Evolutionary conservation across 2,888 invertebrate species (phyloP), one percentile per base, ranked within the genome.

Genomic region (Pristionchus entomophagus): DNA sequence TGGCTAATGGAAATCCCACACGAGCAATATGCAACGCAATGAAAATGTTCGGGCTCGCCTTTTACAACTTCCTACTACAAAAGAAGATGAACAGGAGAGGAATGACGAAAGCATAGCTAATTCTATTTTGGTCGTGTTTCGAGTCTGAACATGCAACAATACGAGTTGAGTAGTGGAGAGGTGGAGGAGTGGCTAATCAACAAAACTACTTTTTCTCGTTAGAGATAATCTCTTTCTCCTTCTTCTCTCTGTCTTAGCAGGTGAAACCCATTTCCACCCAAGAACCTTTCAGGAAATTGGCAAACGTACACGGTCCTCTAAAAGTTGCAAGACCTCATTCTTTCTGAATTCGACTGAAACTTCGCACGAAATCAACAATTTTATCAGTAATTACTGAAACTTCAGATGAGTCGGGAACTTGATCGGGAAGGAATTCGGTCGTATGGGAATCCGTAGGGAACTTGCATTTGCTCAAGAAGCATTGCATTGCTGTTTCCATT

Each of bases 401-500:
- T n/a, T 65, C 41, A 73, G n/a, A 73, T 73, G 45, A 73, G 73
- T 41, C 73, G 73, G 26, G 73, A 73, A 26, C 73, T 73, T n/a
- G 73, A 41, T 2, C 73, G 73, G n/a, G 73, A 38, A 12, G 73
- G 73, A 19, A 73, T 73, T 73, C 73, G 73, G 5, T 73, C 73
- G 26, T 41, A 41, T n/a, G 38, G 41, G 26, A 45, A 26, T 41
- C 73, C 73, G 73, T 45, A 73, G n/a, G 73, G 73, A 1, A 38
- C 32, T 22, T 73, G 32, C n/a, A 73, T n/a, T 26, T 73, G 73
- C 41, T 73, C 73, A 0, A 73, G 73, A 19, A 73, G 41, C 10
- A 41, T 41, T 10, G 41, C 41, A 41, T 73, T 73, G 0, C 26
- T 26, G 29, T 29, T 29, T 38, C 41, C 38, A 22, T 26, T 41